Evolutionary conservation across 30 jellyfish, hydroid and myxozoan species (phyloP).

Genomic region (Cassiopea andromeda): DNA sequence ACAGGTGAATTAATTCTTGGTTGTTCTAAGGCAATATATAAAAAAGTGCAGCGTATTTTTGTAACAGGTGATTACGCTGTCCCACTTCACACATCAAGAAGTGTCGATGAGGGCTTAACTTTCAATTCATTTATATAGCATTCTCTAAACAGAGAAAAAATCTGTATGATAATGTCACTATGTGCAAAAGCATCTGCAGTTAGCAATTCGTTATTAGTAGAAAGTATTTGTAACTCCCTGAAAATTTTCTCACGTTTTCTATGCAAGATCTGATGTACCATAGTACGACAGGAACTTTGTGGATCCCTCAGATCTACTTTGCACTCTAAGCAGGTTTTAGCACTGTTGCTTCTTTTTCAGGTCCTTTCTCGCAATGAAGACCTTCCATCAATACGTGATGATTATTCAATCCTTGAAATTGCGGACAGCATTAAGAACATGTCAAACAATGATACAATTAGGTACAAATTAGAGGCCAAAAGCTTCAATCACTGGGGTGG

Average conservation of each 20-base stretch:
- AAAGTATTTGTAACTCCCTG: too few relatives aligned
- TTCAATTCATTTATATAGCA: too few relatives aligned
- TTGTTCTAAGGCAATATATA: neutral
- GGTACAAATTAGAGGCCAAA: constrained; percentile 83
- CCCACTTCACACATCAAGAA: too few relatives aligned
- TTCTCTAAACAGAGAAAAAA: too few relatives aligned
- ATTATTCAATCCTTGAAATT: constrained; percentile 74
- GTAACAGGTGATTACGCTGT: too few relatives aligned
- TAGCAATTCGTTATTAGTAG: too few relatives aligned
- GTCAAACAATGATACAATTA: constrained; percentile 69
- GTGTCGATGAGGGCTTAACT: too few relatives aligned
- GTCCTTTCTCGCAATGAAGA: constrained; percentile 70
- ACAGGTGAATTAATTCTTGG: constrained; percentile 47
- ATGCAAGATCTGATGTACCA: too few relatives aligned
- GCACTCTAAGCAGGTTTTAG: neutral
- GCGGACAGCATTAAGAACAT: constrained; percentile 74
- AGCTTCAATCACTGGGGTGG: constrained; percentile 88
- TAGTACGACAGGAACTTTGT: neutral
- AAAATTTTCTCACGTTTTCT: too few relatives aligned
- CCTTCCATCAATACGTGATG: constrained; percentile 67
- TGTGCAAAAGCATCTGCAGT: too few relatives aligned
- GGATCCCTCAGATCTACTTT: too few relatives aligned
- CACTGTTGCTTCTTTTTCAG: constrained; percentile 14
- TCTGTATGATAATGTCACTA: too few relatives aligned
- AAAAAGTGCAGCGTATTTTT: neutral